A percentile compares a stretch with the other conserved stretches of the same genome.
Conservation (phyloP, 2,888 invertebrate species). For the Aquatica leii region DNA sequence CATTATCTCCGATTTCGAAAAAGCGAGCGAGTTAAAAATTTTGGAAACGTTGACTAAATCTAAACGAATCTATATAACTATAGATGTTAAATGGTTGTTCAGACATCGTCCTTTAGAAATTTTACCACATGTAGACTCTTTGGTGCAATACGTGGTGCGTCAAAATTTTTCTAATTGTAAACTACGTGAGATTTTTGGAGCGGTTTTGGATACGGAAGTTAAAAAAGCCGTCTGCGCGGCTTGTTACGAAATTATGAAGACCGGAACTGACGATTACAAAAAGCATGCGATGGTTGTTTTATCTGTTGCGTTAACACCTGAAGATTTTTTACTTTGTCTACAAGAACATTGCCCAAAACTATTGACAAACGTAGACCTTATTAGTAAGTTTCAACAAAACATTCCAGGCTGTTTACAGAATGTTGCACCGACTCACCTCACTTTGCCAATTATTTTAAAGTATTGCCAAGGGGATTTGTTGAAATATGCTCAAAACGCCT, state of each 20-base stretch:
- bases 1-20: conserved; percentile 2
- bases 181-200: neutral
- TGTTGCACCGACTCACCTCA: conserved; percentile 10
- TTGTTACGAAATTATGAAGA: neutral
- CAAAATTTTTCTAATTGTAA: neutral
- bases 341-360: conserved; percentile 2
- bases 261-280: neutral
- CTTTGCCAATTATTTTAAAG: conserved; percentile 17
- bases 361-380: neutral
- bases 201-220: neutral
- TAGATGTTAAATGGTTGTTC: neutral
- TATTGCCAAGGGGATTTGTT: conserved; percentile 30
- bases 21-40: conserved; percentile 7
- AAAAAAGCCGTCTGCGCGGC: neutral
- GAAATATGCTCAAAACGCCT: conserved; percentile 15
- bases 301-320: conserved; percentile 1
- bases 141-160: neutral
- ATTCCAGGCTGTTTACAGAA: conserved; percentile 15
- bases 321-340: conserved; percentile 6
- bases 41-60: neutral
- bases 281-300: neutral
- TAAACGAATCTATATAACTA: neutral
- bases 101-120: neutral
- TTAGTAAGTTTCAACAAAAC: conserved; percentile 9
- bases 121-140: neutral